Base-by-base conservation (phyloP, 2,113 vertebrate species). In the Corythornis vintsioides region DNA sequence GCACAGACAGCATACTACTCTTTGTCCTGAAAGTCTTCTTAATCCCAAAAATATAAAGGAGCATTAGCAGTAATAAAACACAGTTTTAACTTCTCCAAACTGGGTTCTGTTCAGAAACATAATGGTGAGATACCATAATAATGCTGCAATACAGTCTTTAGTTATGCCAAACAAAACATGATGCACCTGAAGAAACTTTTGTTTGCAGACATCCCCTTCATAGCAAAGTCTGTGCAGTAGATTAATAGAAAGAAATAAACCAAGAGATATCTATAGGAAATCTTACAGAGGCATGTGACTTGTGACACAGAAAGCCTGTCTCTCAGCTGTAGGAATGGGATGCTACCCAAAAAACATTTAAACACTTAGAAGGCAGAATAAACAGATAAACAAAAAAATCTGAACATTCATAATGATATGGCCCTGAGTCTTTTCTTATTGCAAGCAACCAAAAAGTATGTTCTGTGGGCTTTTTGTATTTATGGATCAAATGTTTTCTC, bases 321-420 rank as follows among this genome's bases (percentile, higher is more conserved):
- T 74, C 13, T 73, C 53, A 83, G 15, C 15, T 57, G 28, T n/a
- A 65, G 16, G 24, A 72, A 65, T 11, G 40, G 28, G 10, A 69
- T 7, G 72, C 11, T 53, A 76, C 3, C 3, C 43, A 79, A 38
- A 48, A 87, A 38, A 69, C 5, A 57, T 17, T 40, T 59, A 40
- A 69, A 75, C 17, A n/a, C 14, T 29, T 6, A 2, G 18, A 78
- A 86, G 4, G 16, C 4, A 86, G 29, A 59, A 29, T 35, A 83
- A 89, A 63, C 15, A 86, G 78, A 70, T 24, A 72, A 86, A 65
- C 14, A 86, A 60, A 55, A 64, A 90, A 85, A 21, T 42, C 7
- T 1, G 0, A 88, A 78, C 3, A 20, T 25, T 50, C 5, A 0
- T 22, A 14, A 65, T 60, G 57, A 10, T 11, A 19, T 16, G n/a